These are phyloP conservation scores for Agrotis puta DNA, from an alignment of 2,888 invertebrate species.

Conservation along the genomic window DNA sequence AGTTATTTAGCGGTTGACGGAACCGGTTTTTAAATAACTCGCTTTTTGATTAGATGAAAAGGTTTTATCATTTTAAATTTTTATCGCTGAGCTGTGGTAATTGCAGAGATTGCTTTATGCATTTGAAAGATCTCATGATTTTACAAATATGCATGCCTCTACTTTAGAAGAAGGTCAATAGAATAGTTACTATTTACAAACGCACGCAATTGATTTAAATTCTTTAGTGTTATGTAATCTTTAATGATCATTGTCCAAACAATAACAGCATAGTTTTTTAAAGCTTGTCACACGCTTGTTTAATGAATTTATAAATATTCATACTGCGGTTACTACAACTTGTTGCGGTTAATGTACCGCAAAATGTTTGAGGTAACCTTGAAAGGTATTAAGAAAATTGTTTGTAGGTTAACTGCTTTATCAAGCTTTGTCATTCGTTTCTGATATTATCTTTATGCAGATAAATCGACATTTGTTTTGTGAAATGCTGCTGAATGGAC, in stretches of 20 bases:
- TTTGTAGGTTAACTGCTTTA: background rate
- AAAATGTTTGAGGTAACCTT: slow-evolving; percentile 22
- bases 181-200: background rate
- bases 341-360: slow-evolving; percentile 2
- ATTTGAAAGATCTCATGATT: slow-evolving; percentile 37
- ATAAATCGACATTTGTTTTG: background rate
- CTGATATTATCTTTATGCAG: background rate
- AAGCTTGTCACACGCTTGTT: slow-evolving; percentile 5
- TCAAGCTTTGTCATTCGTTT: background rate
- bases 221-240: slow-evolving; percentile 25
- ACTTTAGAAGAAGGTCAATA: slow-evolving; percentile 22
- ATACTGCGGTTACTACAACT: slow-evolving; percentile 16
- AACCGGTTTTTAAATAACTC: slow-evolving; percentile 71
- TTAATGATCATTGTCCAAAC: slow-evolving; percentile 11
- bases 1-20: slow-evolving; percentile 67
- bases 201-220: slow-evolving; percentile 18
- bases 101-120: slow-evolving; percentile 26
- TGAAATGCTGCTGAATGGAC: background rate
- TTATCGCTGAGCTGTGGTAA: slow-evolving; percentile 38
- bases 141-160: slow-evolving; percentile 1
- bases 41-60: slow-evolving; percentile 41
- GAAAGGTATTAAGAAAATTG: background rate
- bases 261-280: slow-evolving; percentile 7
- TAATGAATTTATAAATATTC: slow-evolving; percentile 34
- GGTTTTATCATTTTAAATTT: slow-evolving; percentile 51